Evolutionary conservation across 2,888 invertebrate genomes (phyloP).

Genomic region (Sialis fuliginosa): DNA sequence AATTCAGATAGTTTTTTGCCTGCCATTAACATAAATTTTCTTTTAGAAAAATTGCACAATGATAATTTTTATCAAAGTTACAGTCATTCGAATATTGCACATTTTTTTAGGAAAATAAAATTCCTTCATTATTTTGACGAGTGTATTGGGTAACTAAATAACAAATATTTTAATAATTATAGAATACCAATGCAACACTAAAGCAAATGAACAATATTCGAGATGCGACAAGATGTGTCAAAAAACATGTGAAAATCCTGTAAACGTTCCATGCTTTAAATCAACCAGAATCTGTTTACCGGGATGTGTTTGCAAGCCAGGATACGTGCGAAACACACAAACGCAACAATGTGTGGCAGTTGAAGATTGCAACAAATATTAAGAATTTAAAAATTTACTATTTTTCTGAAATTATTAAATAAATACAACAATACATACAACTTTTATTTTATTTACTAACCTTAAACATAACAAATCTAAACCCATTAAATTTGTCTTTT

Average conservation of each 20-base stretch:
- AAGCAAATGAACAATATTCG: background rate
- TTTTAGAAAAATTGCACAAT: no score
- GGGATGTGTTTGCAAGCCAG: background rate
- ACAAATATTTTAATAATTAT: no score
- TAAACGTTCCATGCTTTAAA: background rate
- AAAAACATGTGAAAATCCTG: slow-evolving; percentile 1
- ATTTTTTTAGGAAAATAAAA: no score
- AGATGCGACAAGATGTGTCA: background rate
- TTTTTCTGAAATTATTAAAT: no score
- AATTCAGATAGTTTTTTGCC: no score
- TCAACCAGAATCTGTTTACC: background rate
- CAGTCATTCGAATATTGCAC: no score
- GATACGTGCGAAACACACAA: background rate
- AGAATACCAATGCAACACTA: background rate
- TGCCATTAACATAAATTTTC: no score
- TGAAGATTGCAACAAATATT: slow-evolving; percentile 1
- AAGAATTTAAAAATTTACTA: no score
- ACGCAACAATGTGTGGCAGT: background rate
- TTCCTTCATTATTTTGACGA: no score
- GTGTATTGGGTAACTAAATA: no score
- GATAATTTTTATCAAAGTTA: no score
- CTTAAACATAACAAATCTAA: slow-evolving; percentile 54
- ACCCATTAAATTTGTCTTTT: slow-evolving; percentile 57
- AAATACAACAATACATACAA: background rate
- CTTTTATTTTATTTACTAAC: slow-evolving; percentile 23